Evolutionary conservation across 2,797 vertebrate genomes (phyloP).

Genomic region (Macropodus opercularis): DNA sequence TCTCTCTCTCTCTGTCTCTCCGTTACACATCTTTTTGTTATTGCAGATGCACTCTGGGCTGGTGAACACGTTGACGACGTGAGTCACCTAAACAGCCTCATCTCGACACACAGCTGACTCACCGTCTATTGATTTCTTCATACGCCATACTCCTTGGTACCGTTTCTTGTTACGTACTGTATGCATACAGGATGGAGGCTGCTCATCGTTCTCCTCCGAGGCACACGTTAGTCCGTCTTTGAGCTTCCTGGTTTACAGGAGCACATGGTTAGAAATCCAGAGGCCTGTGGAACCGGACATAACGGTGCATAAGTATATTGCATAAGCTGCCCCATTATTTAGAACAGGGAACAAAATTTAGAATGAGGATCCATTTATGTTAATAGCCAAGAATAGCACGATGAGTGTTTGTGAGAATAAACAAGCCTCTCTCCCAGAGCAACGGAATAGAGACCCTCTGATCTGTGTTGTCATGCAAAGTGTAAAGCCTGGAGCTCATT

Average conservation of each 20-base stretch:
- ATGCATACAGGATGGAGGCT: conserved; percentile 9
- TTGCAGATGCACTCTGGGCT: conserved; percentile 63
- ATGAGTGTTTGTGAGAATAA: conserved; percentile 50
- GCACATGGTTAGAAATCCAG: conserved; percentile 26
- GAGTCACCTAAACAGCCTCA: conserved; percentile 69
- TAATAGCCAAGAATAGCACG: conserved; percentile 51
- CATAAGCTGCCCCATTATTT: conserved; percentile 48
- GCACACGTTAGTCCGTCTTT: conserved; percentile 29
- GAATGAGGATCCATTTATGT: conserved; percentile 52
- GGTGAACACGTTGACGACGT: conserved; percentile 63
- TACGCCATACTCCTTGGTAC: conserved; percentile 49
- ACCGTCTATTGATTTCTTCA: conserved; percentile 63
- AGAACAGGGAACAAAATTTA: conserved; percentile 12
- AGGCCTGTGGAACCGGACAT: conserved; percentile 34
- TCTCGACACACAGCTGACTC: conserved; percentile 68
- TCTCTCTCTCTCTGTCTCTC: conserved; percentile 40
- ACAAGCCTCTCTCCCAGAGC: conserved; percentile 42
- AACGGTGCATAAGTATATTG: conserved; percentile 26
- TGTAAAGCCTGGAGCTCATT: conserved; percentile 55
- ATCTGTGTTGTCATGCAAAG: conserved; percentile 58
- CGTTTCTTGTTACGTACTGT: conserved; percentile 35
- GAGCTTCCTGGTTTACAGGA: conserved; percentile 3
- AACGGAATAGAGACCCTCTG: conserved; percentile 41
- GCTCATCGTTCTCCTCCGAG: conserved; percentile 28
- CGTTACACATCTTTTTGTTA: conserved; percentile 65